Evolutionary conservation across 2,797 vertebrate species (phyloP).

Genomic region (Telmatherina bonti): DNA sequence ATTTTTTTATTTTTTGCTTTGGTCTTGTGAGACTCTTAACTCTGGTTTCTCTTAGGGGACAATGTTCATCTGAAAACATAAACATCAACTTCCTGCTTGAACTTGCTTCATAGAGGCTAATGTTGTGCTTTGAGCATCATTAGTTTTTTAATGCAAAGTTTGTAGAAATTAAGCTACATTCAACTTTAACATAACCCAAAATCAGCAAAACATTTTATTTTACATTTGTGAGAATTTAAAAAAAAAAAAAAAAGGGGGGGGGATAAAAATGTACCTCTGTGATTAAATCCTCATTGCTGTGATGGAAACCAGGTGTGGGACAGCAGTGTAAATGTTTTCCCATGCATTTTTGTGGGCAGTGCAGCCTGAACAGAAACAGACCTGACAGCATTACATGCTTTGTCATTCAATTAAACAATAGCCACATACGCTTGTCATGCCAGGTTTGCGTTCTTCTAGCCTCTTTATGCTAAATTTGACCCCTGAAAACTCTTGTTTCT

Average conservation of each 20-base stretch:
- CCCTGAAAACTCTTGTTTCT: constrained; percentile 16
- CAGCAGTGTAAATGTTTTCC: constrained; percentile 79
- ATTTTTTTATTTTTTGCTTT: constrained; percentile 28
- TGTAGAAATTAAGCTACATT: too few species aligned
- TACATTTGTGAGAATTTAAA: constrained; percentile 48
- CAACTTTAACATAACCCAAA: constrained; percentile 28
- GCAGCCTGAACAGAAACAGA: constrained; percentile 70
- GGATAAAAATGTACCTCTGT: constrained; percentile 59
- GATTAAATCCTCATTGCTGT: constrained; percentile 73
- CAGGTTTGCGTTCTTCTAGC: constrained; percentile 64
- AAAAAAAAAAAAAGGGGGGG: constrained; percentile 8
- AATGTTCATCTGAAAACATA: constrained; percentile 54
- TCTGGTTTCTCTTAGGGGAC: constrained; percentile 37
- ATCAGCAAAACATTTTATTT: constrained; percentile 51
- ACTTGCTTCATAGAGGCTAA: constrained; percentile 41
- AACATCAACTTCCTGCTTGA: constrained; percentile 70
- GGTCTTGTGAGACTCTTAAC: constrained; percentile 36
- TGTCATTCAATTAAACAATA: constrained; percentile 84
- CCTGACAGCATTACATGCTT: constrained; percentile 83
- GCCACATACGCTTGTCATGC: constrained; percentile 66
- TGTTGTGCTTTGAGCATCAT: constrained; percentile 24
- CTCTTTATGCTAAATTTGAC: constrained; percentile 55
- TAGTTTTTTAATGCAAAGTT: constrained; percentile 19
- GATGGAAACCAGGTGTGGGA: constrained; percentile 81
- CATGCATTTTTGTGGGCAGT: constrained; percentile 77